Evolutionary conservation across 2,113 vertebrate species (phyloP).

Genomic region (Coturnix japonica): DNA sequence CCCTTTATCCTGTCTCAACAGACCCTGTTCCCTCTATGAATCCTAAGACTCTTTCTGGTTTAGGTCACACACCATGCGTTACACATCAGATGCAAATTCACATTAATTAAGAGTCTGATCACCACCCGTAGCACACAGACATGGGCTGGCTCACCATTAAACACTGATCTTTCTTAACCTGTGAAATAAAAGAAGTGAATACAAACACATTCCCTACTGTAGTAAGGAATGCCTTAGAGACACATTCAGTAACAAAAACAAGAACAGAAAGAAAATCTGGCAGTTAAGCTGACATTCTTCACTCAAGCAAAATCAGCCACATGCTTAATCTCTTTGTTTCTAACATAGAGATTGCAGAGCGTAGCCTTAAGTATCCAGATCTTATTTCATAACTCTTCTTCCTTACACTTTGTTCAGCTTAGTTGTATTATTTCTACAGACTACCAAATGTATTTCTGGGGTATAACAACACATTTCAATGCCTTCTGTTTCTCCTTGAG

Average conservation of each 20-base stretch:
- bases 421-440: slow-evolving; percentile 1
- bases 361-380: neutral
- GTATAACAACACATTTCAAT: neutral
- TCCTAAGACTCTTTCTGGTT: neutral
- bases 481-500: slow-evolving; percentile 41
- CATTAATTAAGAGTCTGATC: fast-evolving
- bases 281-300: neutral
- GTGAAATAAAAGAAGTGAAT: neutral
- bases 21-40: too few species aligned
- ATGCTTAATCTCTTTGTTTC: neutral
- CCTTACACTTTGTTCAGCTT: neutral
- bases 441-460: neutral
- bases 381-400: neutral
- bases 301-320: neutral
- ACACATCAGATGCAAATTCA: neutral
- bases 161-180: neutral
- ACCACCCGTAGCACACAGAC: neutral
- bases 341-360: neutral
- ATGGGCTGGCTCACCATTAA: neutral
- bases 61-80: fast-evolving
- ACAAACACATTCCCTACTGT: neutral
- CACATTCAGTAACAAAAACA: neutral
- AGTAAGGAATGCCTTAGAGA: neutral
- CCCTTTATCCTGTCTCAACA: too few species aligned
- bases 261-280: neutral